A percentile compares a stretch with the other conserved stretches of the same genome.
Conservation (phyloP, 2,797 vertebrate species). For the Apogon hyalosoma region DNA sequence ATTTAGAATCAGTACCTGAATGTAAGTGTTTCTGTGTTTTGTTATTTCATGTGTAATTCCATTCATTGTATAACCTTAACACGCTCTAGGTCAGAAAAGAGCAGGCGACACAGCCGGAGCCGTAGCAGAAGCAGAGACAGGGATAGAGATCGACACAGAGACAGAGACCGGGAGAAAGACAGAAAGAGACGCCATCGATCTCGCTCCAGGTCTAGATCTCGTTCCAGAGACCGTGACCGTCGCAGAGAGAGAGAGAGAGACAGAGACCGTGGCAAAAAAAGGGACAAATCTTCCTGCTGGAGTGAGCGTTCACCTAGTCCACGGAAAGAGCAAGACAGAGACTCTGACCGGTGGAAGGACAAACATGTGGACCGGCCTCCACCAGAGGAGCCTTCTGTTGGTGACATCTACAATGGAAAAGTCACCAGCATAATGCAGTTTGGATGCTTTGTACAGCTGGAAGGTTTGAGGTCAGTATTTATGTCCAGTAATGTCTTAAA, state of each 20-base stretch:
- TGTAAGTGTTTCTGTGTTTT: background rate
- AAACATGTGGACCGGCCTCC: constrained; percentile 95
- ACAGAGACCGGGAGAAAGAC: constrained; percentile 77
- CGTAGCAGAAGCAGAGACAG: constrained; percentile 85
- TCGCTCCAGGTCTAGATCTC: constrained; percentile 83
- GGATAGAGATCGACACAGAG: constrained; percentile 74
- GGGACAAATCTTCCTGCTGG: constrained; percentile 83
- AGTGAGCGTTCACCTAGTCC: constrained; percentile 88
- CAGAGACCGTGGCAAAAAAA: constrained; percentile 82
- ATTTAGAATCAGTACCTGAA: too few species aligned
- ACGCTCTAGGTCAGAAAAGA: constrained; percentile 73
- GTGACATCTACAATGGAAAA: constrained; percentile 98
- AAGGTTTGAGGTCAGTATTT: constrained; percentile 90
- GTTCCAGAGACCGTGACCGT: constrained; percentile 80
- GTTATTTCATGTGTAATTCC: too few species aligned
- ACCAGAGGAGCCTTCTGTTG: constrained; percentile 94
- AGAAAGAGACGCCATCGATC: constrained; percentile 75
- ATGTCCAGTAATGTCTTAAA: background rate
- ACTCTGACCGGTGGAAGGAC: constrained; percentile 92
- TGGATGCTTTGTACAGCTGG: constrained; percentile 97
- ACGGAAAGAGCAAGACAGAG: constrained; percentile 81
- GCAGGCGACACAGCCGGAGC: constrained; percentile 85
- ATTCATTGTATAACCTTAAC: background rate
- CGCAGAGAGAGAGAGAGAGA: constrained; percentile 78
- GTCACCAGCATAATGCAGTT: constrained; percentile 99